phyloP scores from a whole-genome alignment of 1,140 invertebrate species.

The Pseudomyrmex dendroicus region DNA sequence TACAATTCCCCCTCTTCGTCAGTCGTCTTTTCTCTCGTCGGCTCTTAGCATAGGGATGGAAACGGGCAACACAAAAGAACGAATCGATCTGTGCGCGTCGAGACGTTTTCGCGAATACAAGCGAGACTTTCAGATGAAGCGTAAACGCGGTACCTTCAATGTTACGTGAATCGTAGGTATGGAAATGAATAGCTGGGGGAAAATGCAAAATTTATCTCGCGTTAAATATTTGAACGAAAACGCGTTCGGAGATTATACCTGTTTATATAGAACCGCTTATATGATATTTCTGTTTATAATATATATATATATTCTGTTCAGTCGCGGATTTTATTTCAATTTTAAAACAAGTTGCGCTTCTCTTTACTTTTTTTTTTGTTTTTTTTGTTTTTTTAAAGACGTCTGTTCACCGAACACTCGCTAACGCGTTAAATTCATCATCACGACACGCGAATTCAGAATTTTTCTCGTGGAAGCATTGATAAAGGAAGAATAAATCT shows the following conservation, averaged over 20 bases:
- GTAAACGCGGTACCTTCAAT: conserved; percentile 47
- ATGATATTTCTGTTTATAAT: not conserved
- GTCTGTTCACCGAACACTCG: too few relatives aligned
- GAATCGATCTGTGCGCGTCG: conserved; percentile 65
- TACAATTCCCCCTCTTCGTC: not conserved
- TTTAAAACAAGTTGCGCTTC: not conserved
- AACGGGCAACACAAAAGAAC: conserved; percentile 63
- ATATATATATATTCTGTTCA: too few relatives aligned
- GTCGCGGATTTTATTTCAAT: not conserved
- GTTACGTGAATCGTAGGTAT: conserved; percentile 21
- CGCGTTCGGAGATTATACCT: too few relatives aligned
- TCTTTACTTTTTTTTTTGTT: not conserved
- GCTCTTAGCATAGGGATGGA: conserved; percentile 42
- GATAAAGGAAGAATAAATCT: not conserved
- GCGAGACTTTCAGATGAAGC: conserved; percentile 58
- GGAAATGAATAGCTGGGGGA: conserved; percentile 13
- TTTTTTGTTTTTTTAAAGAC: too few relatives aligned
- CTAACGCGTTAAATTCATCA: too few relatives aligned
- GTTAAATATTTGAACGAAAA: conserved; percentile 20
- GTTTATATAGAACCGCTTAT: too few relatives aligned
- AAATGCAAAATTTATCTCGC: not conserved
- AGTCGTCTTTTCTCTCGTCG: conserved; percentile 15
- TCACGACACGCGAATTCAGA: not conserved
- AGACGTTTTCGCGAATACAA: conserved; percentile 68
- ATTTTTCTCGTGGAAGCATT: not conserved